phyloP scores from a whole-genome alignment of 2,888 invertebrate species.

The Melitaea athalia region DNA sequence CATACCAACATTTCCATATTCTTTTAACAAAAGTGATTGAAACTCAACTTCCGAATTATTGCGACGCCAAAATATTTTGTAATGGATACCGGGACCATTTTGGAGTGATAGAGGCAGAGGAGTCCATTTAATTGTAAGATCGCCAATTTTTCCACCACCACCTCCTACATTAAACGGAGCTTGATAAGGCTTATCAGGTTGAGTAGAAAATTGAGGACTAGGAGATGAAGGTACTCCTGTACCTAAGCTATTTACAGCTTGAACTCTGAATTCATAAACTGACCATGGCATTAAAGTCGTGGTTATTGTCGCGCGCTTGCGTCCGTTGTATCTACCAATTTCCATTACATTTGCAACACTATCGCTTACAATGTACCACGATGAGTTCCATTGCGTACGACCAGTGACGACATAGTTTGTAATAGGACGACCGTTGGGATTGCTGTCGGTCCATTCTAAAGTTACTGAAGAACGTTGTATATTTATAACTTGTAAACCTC shows the following conservation, averaged over 20 bases:
- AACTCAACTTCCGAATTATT: slow-evolving; percentile 88
- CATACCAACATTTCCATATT: slow-evolving; percentile 88
- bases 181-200: slow-evolving; percentile 89
- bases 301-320: slow-evolving; percentile 88
- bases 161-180: slow-evolving; percentile 92
- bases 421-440: slow-evolving; percentile 91
- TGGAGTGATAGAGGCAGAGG: slow-evolving; percentile 89
- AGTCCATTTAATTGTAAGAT: slow-evolving; percentile 95
- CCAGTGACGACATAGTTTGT: slow-evolving; percentile 90
- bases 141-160: slow-evolving; percentile 97
- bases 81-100: slow-evolving; percentile 94
- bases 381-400: slow-evolving; percentile 92
- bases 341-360: slow-evolving; percentile 86
- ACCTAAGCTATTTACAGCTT: slow-evolving; percentile 93
- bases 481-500: slow-evolving; percentile 91
- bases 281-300: slow-evolving; percentile 92
- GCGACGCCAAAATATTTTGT: slow-evolving; percentile 94
- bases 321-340: slow-evolving; percentile 88
- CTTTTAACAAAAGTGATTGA: slow-evolving; percentile 86
- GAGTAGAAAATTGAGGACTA: slow-evolving; percentile 93
- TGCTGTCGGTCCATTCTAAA: slow-evolving; percentile 95
- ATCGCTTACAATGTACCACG: slow-evolving; percentile 88
- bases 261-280: slow-evolving; percentile 93
- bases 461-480: slow-evolving; percentile 89
- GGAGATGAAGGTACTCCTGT: slow-evolving; percentile 91